phyloP scores from a whole-genome alignment of 1,140 invertebrate genomes.

The Chelonus insularis region DNA sequence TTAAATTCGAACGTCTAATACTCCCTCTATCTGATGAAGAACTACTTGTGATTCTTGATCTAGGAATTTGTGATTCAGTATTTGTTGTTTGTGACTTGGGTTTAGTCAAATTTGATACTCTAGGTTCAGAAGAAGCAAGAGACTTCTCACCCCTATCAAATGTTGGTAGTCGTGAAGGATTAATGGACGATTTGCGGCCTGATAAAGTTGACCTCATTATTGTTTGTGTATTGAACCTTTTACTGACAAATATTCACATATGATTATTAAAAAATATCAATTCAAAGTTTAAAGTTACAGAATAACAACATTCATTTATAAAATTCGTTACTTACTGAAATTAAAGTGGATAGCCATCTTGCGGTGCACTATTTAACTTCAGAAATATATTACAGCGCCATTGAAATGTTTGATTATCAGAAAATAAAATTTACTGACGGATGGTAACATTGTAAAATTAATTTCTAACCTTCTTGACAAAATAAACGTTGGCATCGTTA shows the following conservation, averaged over 20 bases:
- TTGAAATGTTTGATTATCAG: no score
- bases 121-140: constrained; percentile 31
- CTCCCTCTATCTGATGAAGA: constrained; percentile 39
- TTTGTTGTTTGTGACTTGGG: constrained; percentile 20
- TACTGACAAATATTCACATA: neutral
- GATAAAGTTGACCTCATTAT: constrained; percentile 19
- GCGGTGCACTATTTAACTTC: no score
- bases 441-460: no score
- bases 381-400: no score
- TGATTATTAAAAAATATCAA: no score
- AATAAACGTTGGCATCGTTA: no score
- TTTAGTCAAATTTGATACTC: constrained; percentile 30
- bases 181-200: constrained; percentile 39
- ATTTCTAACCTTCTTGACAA: no score
- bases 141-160: constrained; percentile 40
- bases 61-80: constrained; percentile 44
- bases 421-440: no score
- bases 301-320: no score
- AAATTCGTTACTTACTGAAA: no score
- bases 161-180: constrained; percentile 36
- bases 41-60: constrained; percentile 38
- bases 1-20: constrained; percentile 35
- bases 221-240: neutral
- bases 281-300: no score
- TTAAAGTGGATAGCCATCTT: no score